These are phyloP conservation scores for Luperina testacea DNA, from an alignment of 2,888 invertebrate genomes.

Conservation along the genomic window DNA sequence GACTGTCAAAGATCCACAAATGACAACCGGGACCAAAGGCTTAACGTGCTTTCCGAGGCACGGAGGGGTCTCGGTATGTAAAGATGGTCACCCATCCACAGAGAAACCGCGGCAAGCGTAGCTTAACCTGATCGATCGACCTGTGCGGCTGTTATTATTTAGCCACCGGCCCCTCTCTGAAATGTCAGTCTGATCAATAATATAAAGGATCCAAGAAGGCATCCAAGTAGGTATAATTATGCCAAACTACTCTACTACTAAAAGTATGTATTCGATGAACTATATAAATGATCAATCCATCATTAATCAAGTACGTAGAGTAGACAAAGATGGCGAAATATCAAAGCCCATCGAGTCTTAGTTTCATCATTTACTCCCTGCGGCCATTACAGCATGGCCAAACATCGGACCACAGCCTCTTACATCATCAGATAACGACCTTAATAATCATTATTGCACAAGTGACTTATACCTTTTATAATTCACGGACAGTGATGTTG, in stretches of 20 bases:
- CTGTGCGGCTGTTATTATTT: no score
- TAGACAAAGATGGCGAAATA: slow-evolving; percentile 29
- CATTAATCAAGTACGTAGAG: neutral
- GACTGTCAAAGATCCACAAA: no score
- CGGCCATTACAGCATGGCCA: slow-evolving; percentile 48
- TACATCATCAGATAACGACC: slow-evolving; percentile 55
- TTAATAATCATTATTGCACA: slow-evolving; percentile 55
- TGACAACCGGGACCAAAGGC: no score
- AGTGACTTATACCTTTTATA: slow-evolving; percentile 40
- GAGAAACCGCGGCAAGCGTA: no score
- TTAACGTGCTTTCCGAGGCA: no score
- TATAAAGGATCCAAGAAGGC: neutral
- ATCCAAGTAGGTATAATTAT: neutral
- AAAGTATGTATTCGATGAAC: neutral
- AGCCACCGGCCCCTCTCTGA: neutral
- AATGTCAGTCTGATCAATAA: neutral
- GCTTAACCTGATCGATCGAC: no score
- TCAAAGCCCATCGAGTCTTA: slow-evolving; percentile 23
- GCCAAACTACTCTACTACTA: no score
- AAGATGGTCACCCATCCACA: no score
- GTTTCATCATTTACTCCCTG: slow-evolving; percentile 51
- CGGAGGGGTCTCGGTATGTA: no score
- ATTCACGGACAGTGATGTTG: slow-evolving; percentile 42
- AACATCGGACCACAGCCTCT: slow-evolving; percentile 39
- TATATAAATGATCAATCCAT: neutral